These are phyloP conservation scores for Leucosticte australis DNA, from an alignment of 2,113 vertebrate species.

Conservation along the genomic window DNA sequence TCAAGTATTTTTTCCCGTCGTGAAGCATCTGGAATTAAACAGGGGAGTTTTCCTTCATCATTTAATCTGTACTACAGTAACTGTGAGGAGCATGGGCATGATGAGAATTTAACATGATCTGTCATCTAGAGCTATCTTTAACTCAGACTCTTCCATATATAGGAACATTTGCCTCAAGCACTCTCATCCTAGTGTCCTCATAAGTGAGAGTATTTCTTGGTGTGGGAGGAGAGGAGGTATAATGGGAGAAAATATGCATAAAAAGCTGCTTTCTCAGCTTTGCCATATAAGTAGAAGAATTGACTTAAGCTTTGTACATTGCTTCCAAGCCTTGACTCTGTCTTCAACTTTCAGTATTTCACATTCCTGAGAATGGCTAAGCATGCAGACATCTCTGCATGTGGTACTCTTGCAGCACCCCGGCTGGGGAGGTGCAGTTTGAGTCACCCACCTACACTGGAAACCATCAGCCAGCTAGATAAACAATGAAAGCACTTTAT, in stretches of 20 bases:
- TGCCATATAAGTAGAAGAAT: constrained; percentile 35
- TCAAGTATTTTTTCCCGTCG: not conserved
- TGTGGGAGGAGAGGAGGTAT: not conserved
- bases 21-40: constrained; percentile 1
- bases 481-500: not conserved
- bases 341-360: not conserved
- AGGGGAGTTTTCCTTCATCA: not conserved
- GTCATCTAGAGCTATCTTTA: constrained; percentile 28
- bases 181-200: not conserved
- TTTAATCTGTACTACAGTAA: constrained; percentile 5
- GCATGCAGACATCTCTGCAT: accelerated
- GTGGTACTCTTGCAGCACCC: not conserved
- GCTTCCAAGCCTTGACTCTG: not conserved
- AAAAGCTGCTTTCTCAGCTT: constrained; percentile 8
- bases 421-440: not conserved
- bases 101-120: constrained; percentile 29
- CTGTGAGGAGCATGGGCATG: not conserved
- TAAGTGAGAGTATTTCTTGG: not conserved
- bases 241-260: not conserved
- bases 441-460: not conserved
- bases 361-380: not conserved
- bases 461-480: not conserved
- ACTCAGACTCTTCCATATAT: constrained; percentile 43
- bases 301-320: not conserved
- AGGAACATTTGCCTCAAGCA: constrained; percentile 2